Evolutionary conservation across 2,888 invertebrate genomes (phyloP).

Genomic region (Drosophila austrosaltans): DNA sequence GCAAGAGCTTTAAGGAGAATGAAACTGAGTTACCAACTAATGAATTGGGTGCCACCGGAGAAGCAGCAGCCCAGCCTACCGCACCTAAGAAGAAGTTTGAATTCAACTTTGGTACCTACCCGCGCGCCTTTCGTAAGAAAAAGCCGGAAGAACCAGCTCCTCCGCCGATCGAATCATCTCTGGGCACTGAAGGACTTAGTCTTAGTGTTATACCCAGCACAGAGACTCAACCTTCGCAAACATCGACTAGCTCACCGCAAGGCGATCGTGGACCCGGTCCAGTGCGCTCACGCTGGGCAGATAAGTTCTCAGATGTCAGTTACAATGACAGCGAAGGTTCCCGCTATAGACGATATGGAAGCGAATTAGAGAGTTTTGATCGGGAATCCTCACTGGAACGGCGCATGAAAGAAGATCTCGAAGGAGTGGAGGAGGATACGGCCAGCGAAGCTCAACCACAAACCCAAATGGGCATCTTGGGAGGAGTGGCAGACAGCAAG

Average conservation of each 20-base stretch:
- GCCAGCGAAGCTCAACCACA: conserved; percentile 83
- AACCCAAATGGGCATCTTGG: conserved; percentile 75
- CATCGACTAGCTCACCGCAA: conserved; percentile 87
- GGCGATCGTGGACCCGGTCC: conserved; percentile 85
- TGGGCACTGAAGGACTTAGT: conserved; percentile 78
- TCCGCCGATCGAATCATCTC: conserved; percentile 65
- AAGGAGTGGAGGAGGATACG: conserved; percentile 79
- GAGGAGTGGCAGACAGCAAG: conserved; percentile 84
- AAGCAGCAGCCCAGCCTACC: conserved; percentile 44
- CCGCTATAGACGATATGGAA: conserved; percentile 81
- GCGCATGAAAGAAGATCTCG: conserved; percentile 83
- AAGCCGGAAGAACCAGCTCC: conserved; percentile 61
- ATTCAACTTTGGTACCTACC: conserved; percentile 91
- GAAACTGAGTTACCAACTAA: conserved; percentile 60
- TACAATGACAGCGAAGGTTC: conserved; percentile 84
- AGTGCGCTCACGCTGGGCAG: conserved; percentile 85
- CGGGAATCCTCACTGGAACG: conserved; percentile 83
- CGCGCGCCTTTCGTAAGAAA: conserved; percentile 86
- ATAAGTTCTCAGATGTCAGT: conserved; percentile 84
- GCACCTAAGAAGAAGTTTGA: conserved; percentile 86
- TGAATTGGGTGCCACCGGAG: conserved; percentile 46
- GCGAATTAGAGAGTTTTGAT: conserved; percentile 83
- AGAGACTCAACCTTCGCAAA: conserved; percentile 86
- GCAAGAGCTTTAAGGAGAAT: conserved; percentile 82
- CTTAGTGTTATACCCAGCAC: conserved; percentile 84